Percentiles rank a stretch among this genome's conserved stretches.
Evolutionary conservation across 2,797 vertebrate genomes (phyloP).

Genomic region (Leptoclinus maculatus): DNA sequence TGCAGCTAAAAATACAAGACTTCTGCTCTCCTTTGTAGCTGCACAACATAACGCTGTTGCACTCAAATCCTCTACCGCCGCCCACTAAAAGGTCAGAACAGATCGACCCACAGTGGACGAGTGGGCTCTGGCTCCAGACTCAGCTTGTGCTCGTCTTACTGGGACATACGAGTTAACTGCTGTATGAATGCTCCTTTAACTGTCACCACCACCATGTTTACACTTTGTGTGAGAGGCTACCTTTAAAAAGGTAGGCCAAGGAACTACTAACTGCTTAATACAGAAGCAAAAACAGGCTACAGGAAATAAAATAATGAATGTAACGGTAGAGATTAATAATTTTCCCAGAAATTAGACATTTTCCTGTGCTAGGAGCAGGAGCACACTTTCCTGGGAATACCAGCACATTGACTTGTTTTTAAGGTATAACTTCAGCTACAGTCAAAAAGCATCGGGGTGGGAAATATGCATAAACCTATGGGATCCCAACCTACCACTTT

Average conservation of each 20-base stretch:
- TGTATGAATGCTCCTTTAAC: not conserved
- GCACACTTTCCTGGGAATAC: no score
- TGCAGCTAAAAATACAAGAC: constrained; percentile 32
- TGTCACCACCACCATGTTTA: not conserved
- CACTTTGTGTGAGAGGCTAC: not conserved
- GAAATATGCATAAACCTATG: no score
- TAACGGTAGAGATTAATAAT: no score
- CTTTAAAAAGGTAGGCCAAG: not conserved
- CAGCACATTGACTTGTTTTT: no score
- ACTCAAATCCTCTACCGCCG: constrained; percentile 37
- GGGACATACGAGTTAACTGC: constrained; percentile 13
- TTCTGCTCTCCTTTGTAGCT: constrained; percentile 22
- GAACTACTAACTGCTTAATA: not conserved
- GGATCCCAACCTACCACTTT: not conserved
- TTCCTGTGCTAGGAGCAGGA: no score
- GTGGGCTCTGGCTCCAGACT: constrained; percentile 38
- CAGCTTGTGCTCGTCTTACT: constrained; percentile 17
- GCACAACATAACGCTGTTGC: constrained; percentile 26
- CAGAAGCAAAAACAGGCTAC: not conserved
- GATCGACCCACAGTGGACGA: constrained; percentile 44
- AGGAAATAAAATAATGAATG: not conserved
- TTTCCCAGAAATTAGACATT: no score
- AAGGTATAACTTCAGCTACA: no score
- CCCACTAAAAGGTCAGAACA: constrained; percentile 60
- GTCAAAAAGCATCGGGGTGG: no score